Evolutionary conservation across 2,797 vertebrate genomes (phyloP), one percentile per base, ranked within the genome.

Genomic region (Lindbergichthys nudifrons): DNA sequence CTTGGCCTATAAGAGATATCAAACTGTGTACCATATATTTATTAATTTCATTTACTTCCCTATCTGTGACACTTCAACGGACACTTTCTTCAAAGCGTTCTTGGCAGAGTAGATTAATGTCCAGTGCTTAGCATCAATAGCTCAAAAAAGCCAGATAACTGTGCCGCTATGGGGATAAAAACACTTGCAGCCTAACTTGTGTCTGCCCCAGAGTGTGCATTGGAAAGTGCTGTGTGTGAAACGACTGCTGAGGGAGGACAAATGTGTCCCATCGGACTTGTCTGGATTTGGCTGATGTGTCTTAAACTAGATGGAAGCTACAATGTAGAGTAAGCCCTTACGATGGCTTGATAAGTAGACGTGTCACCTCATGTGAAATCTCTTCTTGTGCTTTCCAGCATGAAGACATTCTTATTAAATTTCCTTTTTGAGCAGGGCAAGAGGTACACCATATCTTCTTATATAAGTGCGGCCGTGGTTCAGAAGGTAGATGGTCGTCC

Each of bases 61-160:
- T 26, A 84, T 92, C 86, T 86, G 82, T 90, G 89, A 92, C 89
- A 92, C 75, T 88, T 86, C 75, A 82, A 65, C 71, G 71, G 89
- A 88, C 85, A 86, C 84, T 89, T 89, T 88, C 90, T 92, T 92
- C 89, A 92, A 93, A 93, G 89, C 66, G 11, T 62, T 87, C 81
- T 78, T 87, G 70, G 70, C 77, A 57, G 85, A 89, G 89, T 89
- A 88, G 92, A 94, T 93, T 93, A 91, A 90, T 93, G 92, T 93
- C 92, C 91, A 60, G 85, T 9, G 72, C 86, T 92, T 89, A 88
- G 86, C 90, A 89, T 90, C 85, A 88, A 85, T 85, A 70, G 87
- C 91, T 91, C 76, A 85, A 82, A 92, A 91, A 84, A 91, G 87
- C 85, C 81, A 84, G 83, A 91, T 90, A 90, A 86, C 85, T 87